These are phyloP conservation scores for Eucriotettix oculatus DNA, from an alignment of 2,888 invertebrate genomes.

Conservation along the genomic window DNA sequence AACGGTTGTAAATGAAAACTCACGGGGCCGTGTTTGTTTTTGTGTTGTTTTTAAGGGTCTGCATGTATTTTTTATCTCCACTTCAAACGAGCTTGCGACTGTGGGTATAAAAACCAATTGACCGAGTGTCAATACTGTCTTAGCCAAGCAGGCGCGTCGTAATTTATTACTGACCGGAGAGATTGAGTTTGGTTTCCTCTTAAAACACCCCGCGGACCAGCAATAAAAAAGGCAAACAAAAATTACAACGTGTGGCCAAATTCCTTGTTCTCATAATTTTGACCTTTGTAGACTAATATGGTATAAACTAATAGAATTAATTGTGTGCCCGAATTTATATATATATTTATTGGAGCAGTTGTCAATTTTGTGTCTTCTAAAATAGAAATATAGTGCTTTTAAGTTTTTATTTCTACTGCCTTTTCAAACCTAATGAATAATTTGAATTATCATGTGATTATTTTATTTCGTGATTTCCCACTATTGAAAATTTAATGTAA, in stretches of 20 bases:
- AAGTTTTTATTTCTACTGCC: too few relatives aligned
- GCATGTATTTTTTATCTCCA: not conserved
- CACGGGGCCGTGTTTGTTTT: not conserved
- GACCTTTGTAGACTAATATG: not conserved
- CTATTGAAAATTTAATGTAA: too few relatives aligned
- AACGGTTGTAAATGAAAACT: constrained; percentile 2
- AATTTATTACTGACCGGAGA: not conserved
- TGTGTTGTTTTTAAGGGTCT: not conserved
- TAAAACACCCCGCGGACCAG: not conserved
- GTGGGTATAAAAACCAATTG: constrained; percentile 1
- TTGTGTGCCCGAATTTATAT: not conserved
- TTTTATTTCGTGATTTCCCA: too few relatives aligned
- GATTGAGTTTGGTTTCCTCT: not conserved
- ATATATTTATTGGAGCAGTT: too few relatives aligned
- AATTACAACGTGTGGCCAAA: not conserved
- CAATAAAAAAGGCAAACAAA: not conserved
- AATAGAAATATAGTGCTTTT: too few relatives aligned
- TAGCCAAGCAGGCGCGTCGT: not conserved
- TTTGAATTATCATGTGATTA: too few relatives aligned
- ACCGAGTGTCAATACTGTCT: not conserved
- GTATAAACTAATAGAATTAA: not conserved
- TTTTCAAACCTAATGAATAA: too few relatives aligned
- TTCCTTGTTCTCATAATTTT: not conserved
- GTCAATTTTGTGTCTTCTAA: too few relatives aligned
- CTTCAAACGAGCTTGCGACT: not conserved